These are phyloP conservation scores for Prorops nasuta DNA, from an alignment of 1,140 invertebrate genomes.

Conservation along the genomic window DNA sequence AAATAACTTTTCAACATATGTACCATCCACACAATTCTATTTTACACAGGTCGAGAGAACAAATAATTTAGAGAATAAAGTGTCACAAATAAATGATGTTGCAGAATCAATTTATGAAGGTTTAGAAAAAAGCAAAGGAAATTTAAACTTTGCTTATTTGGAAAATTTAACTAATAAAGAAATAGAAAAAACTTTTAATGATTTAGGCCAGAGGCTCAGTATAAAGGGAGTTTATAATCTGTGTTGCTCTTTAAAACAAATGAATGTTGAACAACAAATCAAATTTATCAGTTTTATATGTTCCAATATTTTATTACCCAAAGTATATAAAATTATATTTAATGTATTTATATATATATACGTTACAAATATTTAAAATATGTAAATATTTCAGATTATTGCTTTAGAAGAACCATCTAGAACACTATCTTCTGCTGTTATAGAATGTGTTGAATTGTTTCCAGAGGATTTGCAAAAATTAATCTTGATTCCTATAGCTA, in stretches of 20 bases:
- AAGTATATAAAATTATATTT: conserved; percentile 25
- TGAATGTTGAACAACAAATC: conserved; percentile 19
- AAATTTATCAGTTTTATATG: conserved; percentile 25
- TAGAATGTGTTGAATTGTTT: conserved; percentile 29
- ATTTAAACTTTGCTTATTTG: conserved; percentile 19
- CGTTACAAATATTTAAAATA: too few relatives aligned
- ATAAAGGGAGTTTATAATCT: conserved; percentile 30
- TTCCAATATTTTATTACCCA: conserved; percentile 28
- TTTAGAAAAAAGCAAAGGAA: conserved; percentile 21
- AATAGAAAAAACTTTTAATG: conserved; percentile 13
- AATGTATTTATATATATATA: too few relatives aligned
- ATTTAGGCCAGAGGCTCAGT: conserved; percentile 26
- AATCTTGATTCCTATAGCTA: conserved; percentile 31
- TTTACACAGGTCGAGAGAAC: conserved; percentile 14
- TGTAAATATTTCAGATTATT: conserved; percentile 33
- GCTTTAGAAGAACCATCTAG: conserved; percentile 28
- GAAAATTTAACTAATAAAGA: conserved; percentile 23
- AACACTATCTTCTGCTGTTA: conserved; percentile 20
- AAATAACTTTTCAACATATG: background rate
- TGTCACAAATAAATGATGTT: conserved; percentile 13
- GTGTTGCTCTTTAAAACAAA: conserved; percentile 25
- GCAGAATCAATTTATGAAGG: conserved; percentile 17
- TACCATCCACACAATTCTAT: conserved; percentile 26
- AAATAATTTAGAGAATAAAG: background rate
- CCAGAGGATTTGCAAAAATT: conserved; percentile 35